Evolutionary conservation across 2,113 vertebrate species (phyloP).

Genomic region (Sapayoa aenigma): DNA sequence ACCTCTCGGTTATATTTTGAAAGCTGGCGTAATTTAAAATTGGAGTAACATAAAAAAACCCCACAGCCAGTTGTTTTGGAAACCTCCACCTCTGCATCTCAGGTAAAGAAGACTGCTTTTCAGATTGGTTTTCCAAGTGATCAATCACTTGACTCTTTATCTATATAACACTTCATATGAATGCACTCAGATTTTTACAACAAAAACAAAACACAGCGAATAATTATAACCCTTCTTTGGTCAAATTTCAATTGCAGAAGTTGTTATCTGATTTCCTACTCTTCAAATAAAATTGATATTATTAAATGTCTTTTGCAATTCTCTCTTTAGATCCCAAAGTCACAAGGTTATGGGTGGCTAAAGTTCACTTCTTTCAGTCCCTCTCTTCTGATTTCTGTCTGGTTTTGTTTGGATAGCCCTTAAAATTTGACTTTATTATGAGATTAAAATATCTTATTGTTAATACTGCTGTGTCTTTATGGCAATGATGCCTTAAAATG

Average conservation of each 20-base stretch:
- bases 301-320: background rate
- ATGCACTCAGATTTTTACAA: background rate
- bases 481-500: no score
- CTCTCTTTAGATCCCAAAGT: background rate
- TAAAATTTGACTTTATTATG: background rate
- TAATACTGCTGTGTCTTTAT: background rate
- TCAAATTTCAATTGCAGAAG: background rate
- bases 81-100: background rate
- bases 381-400: background rate
- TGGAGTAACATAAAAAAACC: background rate
- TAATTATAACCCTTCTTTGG: background rate
- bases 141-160: background rate
- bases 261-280: background rate
- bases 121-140: background rate
- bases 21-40: background rate
- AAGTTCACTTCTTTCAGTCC: background rate
- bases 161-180: background rate
- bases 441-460: background rate
- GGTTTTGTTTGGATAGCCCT: background rate
- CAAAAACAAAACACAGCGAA: background rate
- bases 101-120: background rate
- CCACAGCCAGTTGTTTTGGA: background rate
- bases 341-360: background rate
- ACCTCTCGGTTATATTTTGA: background rate
- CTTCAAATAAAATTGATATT: background rate